Evolutionary conservation across 2,888 invertebrate genomes (phyloP), one percentile per base, ranked within the genome.

Genomic region (Holacanthella duospinosa): DNA sequence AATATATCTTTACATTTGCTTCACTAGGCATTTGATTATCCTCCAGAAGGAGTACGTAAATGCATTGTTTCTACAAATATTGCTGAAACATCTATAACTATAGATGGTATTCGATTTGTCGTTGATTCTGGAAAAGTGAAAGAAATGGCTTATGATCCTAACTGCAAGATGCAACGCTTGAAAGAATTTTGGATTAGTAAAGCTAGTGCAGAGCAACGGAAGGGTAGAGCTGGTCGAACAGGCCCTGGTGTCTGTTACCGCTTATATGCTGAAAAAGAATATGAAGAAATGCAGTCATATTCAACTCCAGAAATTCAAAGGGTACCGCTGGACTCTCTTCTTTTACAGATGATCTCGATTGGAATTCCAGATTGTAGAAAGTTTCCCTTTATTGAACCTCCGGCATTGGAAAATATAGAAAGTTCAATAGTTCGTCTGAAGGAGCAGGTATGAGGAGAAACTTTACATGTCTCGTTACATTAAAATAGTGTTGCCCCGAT

Each of bases 61-160:
- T 97, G 96, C 77, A 93, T 99, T 65, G 86, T 99, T 1, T 92
- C 95, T 0, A 99, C 99, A 1, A 99, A 99, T 75, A 97, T 99
- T 64, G 96, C 99, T 0, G 99, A 99, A 80, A 99, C 99, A 0
- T 96, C 96, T 0, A 88, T 99, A 2, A 99, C 99, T 0, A 96
- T 99, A 61, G 99, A 99, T 76, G 97, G 97, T 0, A 89, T 99
- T 61, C 82, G 97, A 74, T 99, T 99, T 79, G 97, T 99, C 0
- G 84, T 91, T 0, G 97, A 99, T 77, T 95, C 95, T 1, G 97
- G 99, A 29, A 95, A 93, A 82, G 92, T 89, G 68, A 96, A 96
- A 79, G 91, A 96, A 79, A 96, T 97, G 93, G 92, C 88, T 74
- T 97, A 92, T 75, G 93, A 96, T 77, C 85, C 92, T 0, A 83